Evolutionary conservation across 2,113 vertebrate genomes (phyloP), one percentile per base, ranked within the genome.

Genomic region (Gracilinanus agilis): DNA sequence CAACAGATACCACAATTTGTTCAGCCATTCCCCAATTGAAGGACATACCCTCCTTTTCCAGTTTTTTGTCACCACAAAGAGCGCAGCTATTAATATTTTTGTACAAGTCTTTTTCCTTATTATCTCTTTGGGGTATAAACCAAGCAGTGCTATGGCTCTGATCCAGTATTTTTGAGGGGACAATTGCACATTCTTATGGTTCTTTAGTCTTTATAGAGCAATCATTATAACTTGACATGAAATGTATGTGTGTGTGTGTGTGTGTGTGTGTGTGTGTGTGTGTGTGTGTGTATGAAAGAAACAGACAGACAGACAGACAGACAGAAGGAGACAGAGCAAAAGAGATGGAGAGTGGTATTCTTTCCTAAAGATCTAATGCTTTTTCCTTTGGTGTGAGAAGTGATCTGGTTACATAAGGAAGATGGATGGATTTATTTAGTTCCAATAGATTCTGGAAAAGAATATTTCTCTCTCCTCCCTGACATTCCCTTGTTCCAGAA

Each of bases 401-500:
- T 75, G 5, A 44, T 54, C 88, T 56, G 90, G 95, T 94, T 95
- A 75, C 61, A 89, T 25, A 93, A 58, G 94, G 94, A 94, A 90
- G 5, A 16, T 0, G 94, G 90, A 90, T 91, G 92, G 34, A 53
- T 90, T 94, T 90, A 92, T 94, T 54, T 91, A 90, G 44, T 56
- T 97, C 96, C 19, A 94, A 97, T 97, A 44, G 92, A 23, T 94
- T 54, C 53, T 95, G 83, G 55, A 93, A 97, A 88, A 95, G 89
- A 19, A 49, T 95, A 97, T 90, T 93, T 97, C 56, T 97, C 24
- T 94, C 93, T 97, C 94, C 53, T 97, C 94, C 95, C 97, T 96
- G 93, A 97, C 92, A 96, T 97, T 97, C 98, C 92, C 88, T 56
- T 96, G 29, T 89, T 98, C 97, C 95, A 97, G 90, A 90, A 98